Conservation (phyloP, 2,888 invertebrate species). For the Molorchus minor region DNA sequence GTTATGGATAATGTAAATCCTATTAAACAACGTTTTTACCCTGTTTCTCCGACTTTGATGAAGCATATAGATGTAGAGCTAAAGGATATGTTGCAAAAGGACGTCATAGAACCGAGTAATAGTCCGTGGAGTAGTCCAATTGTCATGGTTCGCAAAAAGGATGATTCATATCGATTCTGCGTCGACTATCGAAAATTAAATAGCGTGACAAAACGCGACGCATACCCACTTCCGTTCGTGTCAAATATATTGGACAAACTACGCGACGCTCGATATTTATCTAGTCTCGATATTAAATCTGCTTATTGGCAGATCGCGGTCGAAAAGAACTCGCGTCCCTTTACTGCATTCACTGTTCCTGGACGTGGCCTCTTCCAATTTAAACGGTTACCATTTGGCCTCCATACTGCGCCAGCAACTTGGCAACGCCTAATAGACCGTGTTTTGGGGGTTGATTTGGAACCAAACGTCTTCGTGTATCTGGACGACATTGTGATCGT, state of each 20-base stretch:
- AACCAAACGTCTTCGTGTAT: constrained; percentile 27
- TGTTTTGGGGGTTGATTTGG: constrained; percentile 22
- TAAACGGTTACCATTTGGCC: neutral
- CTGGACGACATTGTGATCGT: constrained; percentile 28
- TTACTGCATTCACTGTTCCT: neutral
- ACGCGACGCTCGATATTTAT: neutral
- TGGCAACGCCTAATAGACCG: constrained; percentile 11
- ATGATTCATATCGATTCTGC: constrained; percentile 8
- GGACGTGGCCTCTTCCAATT: neutral
- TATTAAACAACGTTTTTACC: constrained; percentile 29
- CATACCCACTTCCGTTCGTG: constrained; percentile 25
- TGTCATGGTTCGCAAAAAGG: constrained; percentile 22
- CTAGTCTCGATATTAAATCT: neutral
- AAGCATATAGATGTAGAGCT: constrained; percentile 33
- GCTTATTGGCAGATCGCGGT: constrained; percentile 1
- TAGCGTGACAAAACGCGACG: constrained; percentile 24
- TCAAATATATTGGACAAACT: constrained; percentile 18
- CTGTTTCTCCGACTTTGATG: constrained; percentile 33
- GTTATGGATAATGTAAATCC: neutral
- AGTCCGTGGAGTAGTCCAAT: constrained; percentile 49
- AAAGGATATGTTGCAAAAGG: constrained; percentile 41
- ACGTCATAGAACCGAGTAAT: constrained; percentile 41
- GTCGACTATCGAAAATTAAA: no score
- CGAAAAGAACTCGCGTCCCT: neutral
- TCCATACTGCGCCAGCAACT: constrained; percentile 2